Evolutionary conservation across 2,888 invertebrate species (phyloP).

Genomic region (Polyommatus iphigenia): DNA sequence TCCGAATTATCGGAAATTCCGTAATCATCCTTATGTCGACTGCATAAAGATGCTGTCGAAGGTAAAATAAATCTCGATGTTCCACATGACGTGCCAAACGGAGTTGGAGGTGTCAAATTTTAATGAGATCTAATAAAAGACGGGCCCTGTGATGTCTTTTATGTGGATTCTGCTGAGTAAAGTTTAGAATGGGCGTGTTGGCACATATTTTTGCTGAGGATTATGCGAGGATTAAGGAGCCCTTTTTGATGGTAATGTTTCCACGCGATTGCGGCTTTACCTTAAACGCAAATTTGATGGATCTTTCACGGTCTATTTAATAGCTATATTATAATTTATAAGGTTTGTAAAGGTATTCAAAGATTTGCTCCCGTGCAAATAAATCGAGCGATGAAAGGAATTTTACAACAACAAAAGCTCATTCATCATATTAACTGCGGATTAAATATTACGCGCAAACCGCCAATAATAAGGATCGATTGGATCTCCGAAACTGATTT

Average conservation of each 20-base stretch:
- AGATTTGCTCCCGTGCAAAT: background rate
- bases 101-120: slow-evolving; percentile 51
- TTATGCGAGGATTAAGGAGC: background rate
- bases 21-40: background rate
- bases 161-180: background rate
- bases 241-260: background rate
- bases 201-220: background rate
- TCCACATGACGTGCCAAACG: slow-evolving; percentile 32
- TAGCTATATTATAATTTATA: background rate
- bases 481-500: slow-evolving; percentile 23
- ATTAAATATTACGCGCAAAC: slow-evolving; percentile 18
- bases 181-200: background rate
- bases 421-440: slow-evolving; percentile 19
- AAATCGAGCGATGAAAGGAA: background rate
- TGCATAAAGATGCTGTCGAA: background rate
- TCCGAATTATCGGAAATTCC: background rate
- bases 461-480: slow-evolving; percentile 22
- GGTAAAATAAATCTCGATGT: background rate
- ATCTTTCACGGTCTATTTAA: background rate
- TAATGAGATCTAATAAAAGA: slow-evolving; percentile 48
- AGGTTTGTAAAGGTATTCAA: background rate
- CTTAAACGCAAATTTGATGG: background rate
- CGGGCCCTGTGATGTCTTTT: background rate
- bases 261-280: background rate
- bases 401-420: background rate